A percentile compares a stretch with the other conserved stretches of the same genome.
These are phyloP conservation scores for Magallana nippona DNA, from an alignment of 2,888 invertebrate species.

Conservation along the genomic window DNA sequence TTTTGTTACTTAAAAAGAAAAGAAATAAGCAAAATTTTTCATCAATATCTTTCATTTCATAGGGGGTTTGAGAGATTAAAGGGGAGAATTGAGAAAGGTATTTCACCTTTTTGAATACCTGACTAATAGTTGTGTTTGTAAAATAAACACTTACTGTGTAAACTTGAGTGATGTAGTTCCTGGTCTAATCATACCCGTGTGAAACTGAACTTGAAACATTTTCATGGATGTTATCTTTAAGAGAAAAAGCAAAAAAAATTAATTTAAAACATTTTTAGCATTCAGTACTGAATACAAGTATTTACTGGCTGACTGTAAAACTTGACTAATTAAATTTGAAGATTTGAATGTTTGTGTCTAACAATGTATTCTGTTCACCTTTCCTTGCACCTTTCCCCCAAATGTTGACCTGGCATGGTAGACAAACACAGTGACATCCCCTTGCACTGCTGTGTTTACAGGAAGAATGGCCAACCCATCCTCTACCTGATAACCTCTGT, in stretches of 20 bases:
- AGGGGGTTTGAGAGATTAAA: too few relatives aligned
- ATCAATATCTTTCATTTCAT: too few relatives aligned
- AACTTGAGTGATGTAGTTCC: slow-evolving; percentile 89
- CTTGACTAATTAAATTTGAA: too few relatives aligned
- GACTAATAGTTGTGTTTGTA: background rate
- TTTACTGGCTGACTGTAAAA: too few relatives aligned
- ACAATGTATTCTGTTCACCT: slow-evolving; percentile 79
- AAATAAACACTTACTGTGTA: slow-evolving; percentile 82
- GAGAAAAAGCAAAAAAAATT: slow-evolving; percentile 39
- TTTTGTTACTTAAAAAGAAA: too few relatives aligned
- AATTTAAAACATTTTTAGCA: background rate
- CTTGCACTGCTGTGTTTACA: slow-evolving; percentile 88
- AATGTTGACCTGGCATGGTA: slow-evolving; percentile 91
- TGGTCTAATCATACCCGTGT: slow-evolving; percentile 91
- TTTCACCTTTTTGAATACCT: too few relatives aligned
- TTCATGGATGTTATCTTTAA: slow-evolving; percentile 85
- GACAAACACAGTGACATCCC: slow-evolving; percentile 90
- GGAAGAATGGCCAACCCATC: slow-evolving; percentile 83
- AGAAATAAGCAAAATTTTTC: too few relatives aligned
- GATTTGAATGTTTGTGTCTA: too few relatives aligned
- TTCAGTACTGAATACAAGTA: too few relatives aligned
- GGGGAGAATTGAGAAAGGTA: too few relatives aligned
- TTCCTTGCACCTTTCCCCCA: slow-evolving; percentile 83
- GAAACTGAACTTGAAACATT: slow-evolving; percentile 92
- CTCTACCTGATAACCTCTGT: slow-evolving; percentile 79